Evolutionary conservation across 2,888 invertebrate genomes (phyloP).

Genomic region (Elaeidobius kamerunicus): DNA sequence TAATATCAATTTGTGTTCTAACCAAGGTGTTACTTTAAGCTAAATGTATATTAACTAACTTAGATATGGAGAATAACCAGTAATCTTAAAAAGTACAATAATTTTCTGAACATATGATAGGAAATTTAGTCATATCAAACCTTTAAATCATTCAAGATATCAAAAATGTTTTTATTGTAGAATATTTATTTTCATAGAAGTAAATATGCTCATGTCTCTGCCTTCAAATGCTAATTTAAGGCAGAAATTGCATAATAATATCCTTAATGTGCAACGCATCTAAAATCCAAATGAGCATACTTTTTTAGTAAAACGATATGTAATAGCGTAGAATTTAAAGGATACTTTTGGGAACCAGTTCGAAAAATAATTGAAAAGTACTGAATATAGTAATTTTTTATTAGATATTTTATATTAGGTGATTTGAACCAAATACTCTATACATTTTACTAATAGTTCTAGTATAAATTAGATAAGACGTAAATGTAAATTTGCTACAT

Average conservation of each 20-base stretch:
- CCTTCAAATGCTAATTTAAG: too few species aligned
- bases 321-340: constrained; percentile 22
- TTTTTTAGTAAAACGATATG: background rate
- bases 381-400: constrained; percentile 43
- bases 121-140: constrained; percentile 9
- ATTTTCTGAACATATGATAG: constrained; percentile 10
- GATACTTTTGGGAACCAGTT: constrained; percentile 36
- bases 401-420: constrained; percentile 43
- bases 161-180: constrained; percentile 4
- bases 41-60: constrained; percentile 3
- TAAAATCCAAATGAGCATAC: background rate
- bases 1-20: too few species aligned
- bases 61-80: constrained; percentile 6
- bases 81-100: constrained; percentile 22
- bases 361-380: constrained; percentile 31
- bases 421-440: constrained; percentile 31
- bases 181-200: background rate
- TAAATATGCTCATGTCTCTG: background rate
- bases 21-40: background rate
- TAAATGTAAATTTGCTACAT: background rate
- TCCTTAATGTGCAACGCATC: too few species aligned
- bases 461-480: constrained; percentile 6
- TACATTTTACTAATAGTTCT: constrained; percentile 15
- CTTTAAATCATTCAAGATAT: constrained; percentile 5
- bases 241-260: too few species aligned